Base-by-base conservation (phyloP, 2,113 vertebrate species). In the Sander vitreus region DNA sequence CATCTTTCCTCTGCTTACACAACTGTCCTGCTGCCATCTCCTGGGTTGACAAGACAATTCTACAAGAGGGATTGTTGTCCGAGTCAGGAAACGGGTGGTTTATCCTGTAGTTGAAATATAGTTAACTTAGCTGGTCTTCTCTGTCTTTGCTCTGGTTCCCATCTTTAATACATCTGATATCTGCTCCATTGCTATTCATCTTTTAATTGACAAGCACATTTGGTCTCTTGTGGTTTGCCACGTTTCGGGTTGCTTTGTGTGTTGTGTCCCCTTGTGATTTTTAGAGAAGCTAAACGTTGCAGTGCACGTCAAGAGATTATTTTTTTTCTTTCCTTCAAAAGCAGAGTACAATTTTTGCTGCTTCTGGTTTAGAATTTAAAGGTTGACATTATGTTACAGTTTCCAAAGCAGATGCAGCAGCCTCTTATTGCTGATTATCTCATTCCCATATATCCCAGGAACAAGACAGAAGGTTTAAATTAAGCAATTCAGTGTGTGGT, bases 401-500 rank as follows among this genome's bases (percentile, higher is more conserved):
- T 84, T 73, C 33, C 74, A 85, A 82, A 88, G 63, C 57, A 80
- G 47, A 85, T 79, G 74, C 69, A 84, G 76, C 75, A 67, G 68
- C 65, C 55, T 74, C 23, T 63, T 50, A 6, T 51, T 62, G 67
- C 62, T 53, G 73, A 90, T 91, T 87, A 90, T 73, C 87, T 93
- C 86, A 93, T 83, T 64, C 78, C 43, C 53, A 81, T 76, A 36
- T 39, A 73, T 27, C 75, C 74, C 83, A 85, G 64, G 80, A 88
- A 88, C 60, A 72, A 53, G 66, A 67, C 92, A 92, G 62, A 47
- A 74, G 89, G 86, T 92, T 91, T 87, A 71, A 92, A 91, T 93
- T 86, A 92, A 86, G 78, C 45, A 45, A 47, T 53, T 57, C 65
- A 50, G 54, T 62, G 62, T 69, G 76, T 57, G 75, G 83, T 89